Conservation (phyloP, 2,797 vertebrate genomes). For the Urocyon cinereoargenteus region DNA sequence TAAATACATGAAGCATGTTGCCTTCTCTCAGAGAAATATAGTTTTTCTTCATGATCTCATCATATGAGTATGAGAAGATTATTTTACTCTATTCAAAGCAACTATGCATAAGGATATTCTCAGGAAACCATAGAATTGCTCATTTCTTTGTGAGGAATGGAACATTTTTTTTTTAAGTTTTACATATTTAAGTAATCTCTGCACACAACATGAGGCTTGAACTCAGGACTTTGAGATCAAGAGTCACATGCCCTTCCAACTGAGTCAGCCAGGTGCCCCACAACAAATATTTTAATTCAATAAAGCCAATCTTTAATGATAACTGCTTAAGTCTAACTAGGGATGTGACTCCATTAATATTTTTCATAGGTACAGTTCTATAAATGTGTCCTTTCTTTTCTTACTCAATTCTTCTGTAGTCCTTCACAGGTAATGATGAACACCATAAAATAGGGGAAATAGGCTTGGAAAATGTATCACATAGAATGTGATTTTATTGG, state of each 20-base stretch:
- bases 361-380: background rate
- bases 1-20: background rate
- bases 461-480: background rate
- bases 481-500: slow-evolving; percentile 9
- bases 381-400: background rate
- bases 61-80: background rate
- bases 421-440: background rate
- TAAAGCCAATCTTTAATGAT: background rate
- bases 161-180: background rate
- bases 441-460: background rate
- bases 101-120: background rate
- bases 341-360: background rate
- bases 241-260: background rate
- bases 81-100: slow-evolving; percentile 40
- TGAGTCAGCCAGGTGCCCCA: background rate
- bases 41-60: slow-evolving; percentile 59
- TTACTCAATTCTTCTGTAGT: background rate
- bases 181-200: background rate
- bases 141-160: slow-evolving; percentile 34
- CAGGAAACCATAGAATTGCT: slow-evolving; percentile 24
- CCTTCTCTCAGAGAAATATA: slow-evolving; percentile 9
- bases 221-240: background rate
- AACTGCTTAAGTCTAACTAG: background rate
- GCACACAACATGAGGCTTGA: no score
- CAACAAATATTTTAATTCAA: background rate